Base-by-base conservation (phyloP, 2,888 invertebrate genomes). In the Beris chalybata region DNA sequence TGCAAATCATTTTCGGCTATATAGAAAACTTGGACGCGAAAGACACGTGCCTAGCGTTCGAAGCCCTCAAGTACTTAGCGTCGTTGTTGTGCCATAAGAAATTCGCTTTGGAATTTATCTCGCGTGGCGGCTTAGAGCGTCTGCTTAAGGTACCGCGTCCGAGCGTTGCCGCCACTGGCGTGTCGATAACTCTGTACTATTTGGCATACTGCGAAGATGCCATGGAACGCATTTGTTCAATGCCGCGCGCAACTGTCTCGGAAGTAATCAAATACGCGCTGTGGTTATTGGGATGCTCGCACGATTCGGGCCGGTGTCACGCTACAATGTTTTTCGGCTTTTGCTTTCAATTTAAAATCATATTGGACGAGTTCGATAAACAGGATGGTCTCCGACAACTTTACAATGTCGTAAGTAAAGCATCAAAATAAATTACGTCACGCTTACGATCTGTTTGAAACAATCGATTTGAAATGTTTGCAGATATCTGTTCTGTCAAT, bases 241-340 rank as follows among this genome's bases (percentile, higher is more conserved):
- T 96, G 78, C 91, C 95, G 0, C 86, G 91, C 74, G 85, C 86
- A 71, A 86, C 91, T 0, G 86, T 95, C 45, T 85, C 86, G 0
- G 90, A 90, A 73, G 82, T 95, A 32, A 93, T 95, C 52, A 89
- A 85, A 85, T 98, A 97, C 79, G 93, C 93, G 0, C 82, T 98
- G 4, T 98, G 97, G 97, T 84, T 98, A 52, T 80, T 99, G 58
- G 97, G 97, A 76, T 95, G 97, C 74, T 95, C 97, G 0, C 95
- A 97, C 79, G 96, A 97, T 82, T 97, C 97, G 0, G 97, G 97
- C n/a, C 86, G 96, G 68, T 96, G 97, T 76, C 96, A 98, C 81
- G 96, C 97, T 3, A 94, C 96, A 31, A 96, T 97, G 95, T 99
- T 99, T 82, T 97, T 99, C 79, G 93, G 95, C 0, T 86, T 96